Percentiles rank a stretch among this genome's conserved stretches.
Evolutionary conservation across 2,888 invertebrate genomes (phyloP).

Genomic region (Chrysomela aeneicollis): DNA sequence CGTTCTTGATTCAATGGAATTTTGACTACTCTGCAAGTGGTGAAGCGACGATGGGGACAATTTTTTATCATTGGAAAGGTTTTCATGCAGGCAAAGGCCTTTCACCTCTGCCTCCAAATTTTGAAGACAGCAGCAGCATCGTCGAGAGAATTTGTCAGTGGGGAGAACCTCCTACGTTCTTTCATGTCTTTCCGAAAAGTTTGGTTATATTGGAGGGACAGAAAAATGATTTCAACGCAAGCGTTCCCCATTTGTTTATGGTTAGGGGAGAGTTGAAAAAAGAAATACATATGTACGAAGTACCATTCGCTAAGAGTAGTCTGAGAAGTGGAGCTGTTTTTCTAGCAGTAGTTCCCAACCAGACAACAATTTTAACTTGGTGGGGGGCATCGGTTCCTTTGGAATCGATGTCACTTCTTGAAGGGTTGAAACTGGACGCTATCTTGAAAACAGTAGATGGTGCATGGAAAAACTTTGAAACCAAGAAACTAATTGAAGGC

Average conservation of each 20-base stretch:
- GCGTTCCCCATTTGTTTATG: conserved; percentile 40
- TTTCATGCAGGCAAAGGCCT: conserved; percentile 43
- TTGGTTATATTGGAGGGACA: conserved; percentile 40
- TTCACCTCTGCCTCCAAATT: conserved; percentile 45
- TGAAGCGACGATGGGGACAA: conserved; percentile 25
- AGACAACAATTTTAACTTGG: conserved; percentile 41
- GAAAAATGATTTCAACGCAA: conserved; percentile 32
- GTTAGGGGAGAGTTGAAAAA: conserved; percentile 42
- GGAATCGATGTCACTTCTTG: background rate
- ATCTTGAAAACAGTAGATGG: conserved; percentile 27
- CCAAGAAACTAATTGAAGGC: conserved; percentile 37
- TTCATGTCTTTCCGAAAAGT: conserved; percentile 40
- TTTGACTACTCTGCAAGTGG: conserved; percentile 35
- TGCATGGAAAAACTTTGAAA: conserved; percentile 36
- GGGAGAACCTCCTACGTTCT: conserved; percentile 48
- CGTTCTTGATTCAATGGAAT: conserved; percentile 45
- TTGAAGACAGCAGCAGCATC: conserved; percentile 42
- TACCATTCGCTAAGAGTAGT: conserved; percentile 39
- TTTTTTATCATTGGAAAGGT: conserved; percentile 49
- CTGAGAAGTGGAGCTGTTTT: conserved; percentile 46
- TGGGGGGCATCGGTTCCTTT: conserved; percentile 35
- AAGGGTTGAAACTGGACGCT: conserved; percentile 25
- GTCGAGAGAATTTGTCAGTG: conserved; percentile 48
- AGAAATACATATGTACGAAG: conserved; percentile 48
- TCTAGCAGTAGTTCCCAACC: conserved; percentile 38